Evolutionary conservation across 92 coral and sea anemone genomes (phyloP).

Genomic region (Nematostella vectensis): DNA sequence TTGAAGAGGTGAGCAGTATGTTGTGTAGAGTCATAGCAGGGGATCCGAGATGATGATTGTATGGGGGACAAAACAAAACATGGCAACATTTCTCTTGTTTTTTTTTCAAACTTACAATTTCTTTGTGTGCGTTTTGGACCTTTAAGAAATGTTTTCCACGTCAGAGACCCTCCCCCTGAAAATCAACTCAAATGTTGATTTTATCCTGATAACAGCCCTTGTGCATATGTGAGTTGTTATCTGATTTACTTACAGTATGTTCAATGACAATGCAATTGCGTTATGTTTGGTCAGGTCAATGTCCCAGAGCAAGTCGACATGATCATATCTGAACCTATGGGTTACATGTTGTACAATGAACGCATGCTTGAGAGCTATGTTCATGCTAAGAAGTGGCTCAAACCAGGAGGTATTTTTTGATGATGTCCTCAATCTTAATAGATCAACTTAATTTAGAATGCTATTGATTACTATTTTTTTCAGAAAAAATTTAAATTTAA

Average conservation of each 20-base stretch:
- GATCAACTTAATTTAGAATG: background rate
- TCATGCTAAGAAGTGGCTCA: slow-evolving; percentile 98
- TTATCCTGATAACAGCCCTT: too few species aligned
- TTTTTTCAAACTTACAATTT: background rate
- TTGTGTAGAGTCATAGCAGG: background rate
- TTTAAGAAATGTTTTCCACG: background rate
- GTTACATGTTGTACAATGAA: slow-evolving; percentile 95
- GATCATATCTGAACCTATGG: slow-evolving; percentile 99
- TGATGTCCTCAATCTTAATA: too few species aligned
- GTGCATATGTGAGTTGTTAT: too few species aligned
- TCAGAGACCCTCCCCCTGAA: too few species aligned
- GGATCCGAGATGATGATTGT: background rate
- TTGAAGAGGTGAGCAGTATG: slow-evolving; percentile 70
- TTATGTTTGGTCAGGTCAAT: too few species aligned
- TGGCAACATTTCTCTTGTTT: background rate
- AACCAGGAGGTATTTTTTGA: slow-evolving; percentile 66
- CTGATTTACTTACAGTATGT: too few species aligned
- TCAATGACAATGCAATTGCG: too few species aligned
- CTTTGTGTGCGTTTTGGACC: background rate
- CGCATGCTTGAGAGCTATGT: slow-evolving; percentile 94
- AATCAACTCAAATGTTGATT: too few species aligned
- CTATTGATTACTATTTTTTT: background rate
- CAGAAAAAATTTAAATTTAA: background rate
- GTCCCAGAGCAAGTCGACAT: slow-evolving; percentile 91
- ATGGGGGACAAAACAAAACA: background rate